Percentiles rank a stretch among this genome's conserved stretches.
These are phyloP conservation scores for Elgaria multicarinata DNA, from an alignment of 2,113 vertebrate species.

Conservation along the genomic window DNA sequence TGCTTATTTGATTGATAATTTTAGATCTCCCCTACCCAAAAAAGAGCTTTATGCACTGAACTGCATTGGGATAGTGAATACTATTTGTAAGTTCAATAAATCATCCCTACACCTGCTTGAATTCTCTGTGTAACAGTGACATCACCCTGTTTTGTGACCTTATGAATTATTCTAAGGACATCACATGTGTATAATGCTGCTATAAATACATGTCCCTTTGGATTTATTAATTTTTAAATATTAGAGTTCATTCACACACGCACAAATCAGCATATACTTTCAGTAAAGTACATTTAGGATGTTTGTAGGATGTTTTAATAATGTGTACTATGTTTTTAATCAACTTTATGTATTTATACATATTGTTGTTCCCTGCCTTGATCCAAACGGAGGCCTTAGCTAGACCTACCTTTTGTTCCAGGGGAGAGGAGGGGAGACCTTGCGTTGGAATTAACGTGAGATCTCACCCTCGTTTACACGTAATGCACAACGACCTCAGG, in stretches of 20 bases:
- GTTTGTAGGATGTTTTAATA: no score
- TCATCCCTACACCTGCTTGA: not conserved
- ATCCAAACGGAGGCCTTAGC: no score
- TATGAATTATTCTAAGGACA: not conserved
- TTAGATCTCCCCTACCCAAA: not conserved
- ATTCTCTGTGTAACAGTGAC: not conserved
- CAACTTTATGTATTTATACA: no score
- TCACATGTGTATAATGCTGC: not conserved
- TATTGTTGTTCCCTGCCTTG: no score
- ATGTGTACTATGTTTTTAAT: no score
- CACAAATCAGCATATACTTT: not conserved
- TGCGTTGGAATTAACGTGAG: no score
- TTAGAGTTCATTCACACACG: not conserved
- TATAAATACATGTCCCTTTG: not conserved
- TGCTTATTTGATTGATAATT: not conserved
- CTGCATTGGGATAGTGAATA: not conserved
- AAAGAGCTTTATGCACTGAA: not conserved
- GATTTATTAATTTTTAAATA: not conserved
- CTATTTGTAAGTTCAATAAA: not conserved
- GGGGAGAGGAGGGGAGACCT: no score
- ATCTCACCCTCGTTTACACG: no score
- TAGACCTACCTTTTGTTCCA: no score
- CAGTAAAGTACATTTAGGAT: not conserved
- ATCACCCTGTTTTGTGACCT: not conserved
- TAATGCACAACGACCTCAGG: no score